Percentiles rank a stretch among this genome's conserved stretches.
Evolutionary conservation across 2,797 vertebrate genomes (phyloP).

Genomic region (Micrastur ruficollis): DNA sequence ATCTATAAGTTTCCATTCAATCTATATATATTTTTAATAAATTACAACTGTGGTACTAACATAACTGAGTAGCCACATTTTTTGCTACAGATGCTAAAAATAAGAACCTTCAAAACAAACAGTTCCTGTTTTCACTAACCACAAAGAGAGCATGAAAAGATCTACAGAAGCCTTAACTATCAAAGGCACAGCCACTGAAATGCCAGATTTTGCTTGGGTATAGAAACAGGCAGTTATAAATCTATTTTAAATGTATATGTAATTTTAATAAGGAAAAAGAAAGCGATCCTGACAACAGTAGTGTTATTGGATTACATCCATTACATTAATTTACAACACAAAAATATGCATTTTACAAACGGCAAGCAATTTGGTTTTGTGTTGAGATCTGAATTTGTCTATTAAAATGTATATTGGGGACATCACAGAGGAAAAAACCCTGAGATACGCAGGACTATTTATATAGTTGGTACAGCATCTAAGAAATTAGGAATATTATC

Average conservation of each 20-base stretch:
- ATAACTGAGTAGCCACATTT: not conserved
- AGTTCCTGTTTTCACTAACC: not conserved
- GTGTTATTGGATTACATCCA: not conserved
- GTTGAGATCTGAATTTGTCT: conserved; percentile 8
- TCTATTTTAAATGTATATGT: conserved; percentile 29
- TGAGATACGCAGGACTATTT: not conserved
- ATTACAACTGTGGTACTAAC: not conserved
- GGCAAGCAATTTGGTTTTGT: not conserved
- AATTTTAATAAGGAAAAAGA: conserved; percentile 35
- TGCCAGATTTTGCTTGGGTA: not conserved
- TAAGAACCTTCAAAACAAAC: conserved; percentile 27
- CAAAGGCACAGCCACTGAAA: conserved; percentile 32
- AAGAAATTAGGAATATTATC: not conserved
- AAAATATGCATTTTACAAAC: conserved; percentile 13
- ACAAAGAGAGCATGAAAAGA: conserved; percentile 18
- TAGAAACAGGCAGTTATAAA: conserved; percentile 38
- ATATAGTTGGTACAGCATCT: not conserved
- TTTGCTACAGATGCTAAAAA: conserved; percentile 11
- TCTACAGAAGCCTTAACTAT: conserved; percentile 26
- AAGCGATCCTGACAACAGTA: not conserved
- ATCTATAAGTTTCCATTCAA: not conserved
- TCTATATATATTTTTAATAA: not conserved
- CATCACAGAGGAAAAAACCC: not conserved
- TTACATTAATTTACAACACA: not conserved
- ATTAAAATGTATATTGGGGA: not conserved